Evolutionary conservation across 2,797 vertebrate genomes (phyloP).

Genomic region (Gadopsis bispinosus): DNA sequence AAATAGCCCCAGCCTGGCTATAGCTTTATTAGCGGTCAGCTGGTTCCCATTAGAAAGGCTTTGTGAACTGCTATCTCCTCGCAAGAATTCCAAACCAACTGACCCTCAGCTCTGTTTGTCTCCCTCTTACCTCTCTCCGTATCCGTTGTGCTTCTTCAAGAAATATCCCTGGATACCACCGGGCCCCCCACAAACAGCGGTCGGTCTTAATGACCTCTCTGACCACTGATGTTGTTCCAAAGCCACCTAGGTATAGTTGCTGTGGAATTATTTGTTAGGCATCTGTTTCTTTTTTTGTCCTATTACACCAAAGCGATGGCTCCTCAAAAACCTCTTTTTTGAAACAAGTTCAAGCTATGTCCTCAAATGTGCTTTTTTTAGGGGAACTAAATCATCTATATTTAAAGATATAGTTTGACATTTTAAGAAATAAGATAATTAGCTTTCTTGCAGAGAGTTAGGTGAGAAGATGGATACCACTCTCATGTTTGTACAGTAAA

Average conservation of each 20-base stretch:
- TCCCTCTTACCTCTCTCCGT: constrained; percentile 60
- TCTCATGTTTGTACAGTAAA: neutral
- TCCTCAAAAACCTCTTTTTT: neutral
- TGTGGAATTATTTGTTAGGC: constrained; percentile 37
- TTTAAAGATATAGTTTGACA: too few species aligned
- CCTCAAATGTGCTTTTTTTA: neutral
- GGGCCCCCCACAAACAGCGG: constrained; percentile 50
- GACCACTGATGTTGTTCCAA: constrained; percentile 42
- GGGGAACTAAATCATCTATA: neutral
- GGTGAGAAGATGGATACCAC: neutral
- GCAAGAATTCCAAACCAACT: constrained; percentile 84
- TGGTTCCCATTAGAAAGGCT: constrained; percentile 82
- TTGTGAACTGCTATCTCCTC: constrained; percentile 81
- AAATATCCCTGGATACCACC: constrained; percentile 64
- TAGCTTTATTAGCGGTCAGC: constrained; percentile 79
- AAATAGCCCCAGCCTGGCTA: constrained; percentile 69
- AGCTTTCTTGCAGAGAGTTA: neutral
- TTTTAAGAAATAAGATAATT: neutral
- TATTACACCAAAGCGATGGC: neutral
- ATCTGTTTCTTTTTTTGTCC: constrained; percentile 5
- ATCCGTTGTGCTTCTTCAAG: constrained; percentile 51
- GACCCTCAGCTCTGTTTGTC: constrained; percentile 74
- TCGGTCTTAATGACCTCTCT: constrained; percentile 49
- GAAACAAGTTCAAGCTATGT: neutral
- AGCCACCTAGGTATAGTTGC: constrained; percentile 26